Evolutionary conservation across 1,140 invertebrate genomes (phyloP).

Genomic region (Drosophila arizonae): DNA sequence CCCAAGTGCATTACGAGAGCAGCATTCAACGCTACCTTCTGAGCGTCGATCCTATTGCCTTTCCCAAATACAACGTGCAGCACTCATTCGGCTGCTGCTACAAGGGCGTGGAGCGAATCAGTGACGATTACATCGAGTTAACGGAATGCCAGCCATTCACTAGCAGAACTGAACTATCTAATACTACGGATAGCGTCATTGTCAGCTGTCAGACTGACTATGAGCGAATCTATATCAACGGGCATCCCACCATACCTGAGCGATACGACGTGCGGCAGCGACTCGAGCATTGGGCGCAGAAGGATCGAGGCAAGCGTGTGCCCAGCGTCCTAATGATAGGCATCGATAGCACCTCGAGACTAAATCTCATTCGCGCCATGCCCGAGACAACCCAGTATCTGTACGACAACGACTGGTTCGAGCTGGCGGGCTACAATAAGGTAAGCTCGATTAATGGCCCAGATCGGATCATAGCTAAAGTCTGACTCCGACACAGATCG

Average conservation of each 20-base stretch:
- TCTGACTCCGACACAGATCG: constrained; percentile 85
- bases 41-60: constrained; percentile 60
- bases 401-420: constrained; percentile 84
- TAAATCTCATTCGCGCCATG: constrained; percentile 90
- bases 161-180: constrained; percentile 62
- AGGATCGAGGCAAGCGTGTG: constrained; percentile 23
- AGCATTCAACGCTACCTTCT: constrained; percentile 59
- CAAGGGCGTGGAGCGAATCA: constrained; percentile 82
- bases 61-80: constrained; percentile 64
- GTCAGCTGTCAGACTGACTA: constrained; percentile 81
- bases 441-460: constrained; percentile 47
- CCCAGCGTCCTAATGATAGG: constrained; percentile 88
- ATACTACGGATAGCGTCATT: constrained; percentile 83
- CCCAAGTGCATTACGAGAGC: constrained; percentile 78
- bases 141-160: constrained; percentile 80
- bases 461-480: neutral
- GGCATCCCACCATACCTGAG: constrained; percentile 72
- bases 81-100: constrained; percentile 84
- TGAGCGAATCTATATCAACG: constrained; percentile 73
- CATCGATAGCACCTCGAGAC: constrained; percentile 91
- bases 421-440: constrained; percentile 84
- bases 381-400: constrained; percentile 88
- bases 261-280: constrained; percentile 50
- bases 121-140: constrained; percentile 52
- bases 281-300: constrained; percentile 42